Evolutionary conservation across 1,140 invertebrate genomes (phyloP), one percentile per base, ranked within the genome.

Genomic region (Musca vetustissima): DNA sequence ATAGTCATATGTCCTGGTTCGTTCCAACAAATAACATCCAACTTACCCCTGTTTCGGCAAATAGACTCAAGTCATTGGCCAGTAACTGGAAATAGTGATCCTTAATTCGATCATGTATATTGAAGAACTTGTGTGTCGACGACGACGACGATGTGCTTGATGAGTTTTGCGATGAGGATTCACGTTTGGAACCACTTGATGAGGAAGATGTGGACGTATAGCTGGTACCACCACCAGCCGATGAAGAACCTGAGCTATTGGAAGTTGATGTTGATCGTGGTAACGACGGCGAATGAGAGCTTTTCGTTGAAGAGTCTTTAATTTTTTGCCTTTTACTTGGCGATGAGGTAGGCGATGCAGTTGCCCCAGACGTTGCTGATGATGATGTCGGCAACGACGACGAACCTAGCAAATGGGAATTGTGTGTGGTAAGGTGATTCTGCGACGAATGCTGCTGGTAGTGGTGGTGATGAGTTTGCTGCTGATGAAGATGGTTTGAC

Each of bases 71-170:
- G 69, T 82, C 80, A 24, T 82, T 78, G 50, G 74, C 74, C 24
- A 82, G 64, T 68, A 82, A 69, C 57, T 82, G 74, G 61, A 80
- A 55, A 72, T 87, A 87, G 36, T 87, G 75, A 76, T 87, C 86
- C 77, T 85, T 85, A 59, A 88, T 83, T 74, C 87, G 87, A 72
- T 87, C 86, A 73, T 87, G 86, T 71, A 88, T 85, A 82, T 88
- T 86, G 73, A 88, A 86, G 70, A 81, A 82, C 67, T 78, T 77
- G 19, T 61, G 57, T 67, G 72, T 17, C n/a, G 73, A 70, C 64
- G 57, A 66, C 68, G 69, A 28, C 28, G 28, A 28, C n/a, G n/a
- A n/a, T n/a, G n/a, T 4, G 15, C 64, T 28, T 66, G 47, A 25
- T 28, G 52, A 15, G 13, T 13, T 43, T 43, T 43, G 36, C 4